Percentiles rank a stretch among this genome's conserved stretches.
phyloP scores from a whole-genome alignment of 2,888 invertebrate species.

The Enchytraeus crypticus region DNA sequence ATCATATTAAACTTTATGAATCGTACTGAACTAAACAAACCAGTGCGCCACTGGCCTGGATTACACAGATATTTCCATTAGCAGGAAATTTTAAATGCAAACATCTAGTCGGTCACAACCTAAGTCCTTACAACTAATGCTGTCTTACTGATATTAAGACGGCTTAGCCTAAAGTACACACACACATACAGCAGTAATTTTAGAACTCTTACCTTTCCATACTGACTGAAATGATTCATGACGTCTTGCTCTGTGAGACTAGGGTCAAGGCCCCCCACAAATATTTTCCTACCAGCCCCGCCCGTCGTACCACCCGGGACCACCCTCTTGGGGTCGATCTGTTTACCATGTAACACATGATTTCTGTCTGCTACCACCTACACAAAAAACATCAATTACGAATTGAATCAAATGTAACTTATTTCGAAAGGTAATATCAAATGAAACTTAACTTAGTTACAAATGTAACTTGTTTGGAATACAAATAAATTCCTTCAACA shows the following conservation, averaged over 20 bases:
- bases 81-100: too few species aligned
- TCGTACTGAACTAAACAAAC: too few species aligned
- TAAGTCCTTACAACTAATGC: background rate
- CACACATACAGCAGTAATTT: background rate
- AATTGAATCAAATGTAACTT: too few species aligned
- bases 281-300: conserved; percentile 64
- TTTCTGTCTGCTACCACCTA: conserved; percentile 31
- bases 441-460: too few species aligned
- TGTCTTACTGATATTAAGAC: background rate
- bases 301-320: conserved; percentile 72
- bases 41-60: too few species aligned
- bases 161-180: background rate
- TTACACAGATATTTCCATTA: too few species aligned
- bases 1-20: background rate
- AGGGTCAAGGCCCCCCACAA: conserved; percentile 87
- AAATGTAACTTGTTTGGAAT: too few species aligned
- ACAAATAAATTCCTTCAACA: too few species aligned
- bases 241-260: conserved; percentile 89
- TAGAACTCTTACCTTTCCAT: conserved; percentile 72
- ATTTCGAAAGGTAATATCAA: too few species aligned
- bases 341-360: conserved; percentile 86
- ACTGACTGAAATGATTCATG: conserved; percentile 80
- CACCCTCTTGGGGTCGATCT: conserved; percentile 90
- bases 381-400: too few species aligned
- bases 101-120: too few species aligned